A percentile compares a stretch with the other conserved stretches of the same genome.
These are phyloP conservation scores for Sorex fumeus DNA, from an alignment of 2,113 vertebrate genomes.

Conservation along the genomic window DNA sequence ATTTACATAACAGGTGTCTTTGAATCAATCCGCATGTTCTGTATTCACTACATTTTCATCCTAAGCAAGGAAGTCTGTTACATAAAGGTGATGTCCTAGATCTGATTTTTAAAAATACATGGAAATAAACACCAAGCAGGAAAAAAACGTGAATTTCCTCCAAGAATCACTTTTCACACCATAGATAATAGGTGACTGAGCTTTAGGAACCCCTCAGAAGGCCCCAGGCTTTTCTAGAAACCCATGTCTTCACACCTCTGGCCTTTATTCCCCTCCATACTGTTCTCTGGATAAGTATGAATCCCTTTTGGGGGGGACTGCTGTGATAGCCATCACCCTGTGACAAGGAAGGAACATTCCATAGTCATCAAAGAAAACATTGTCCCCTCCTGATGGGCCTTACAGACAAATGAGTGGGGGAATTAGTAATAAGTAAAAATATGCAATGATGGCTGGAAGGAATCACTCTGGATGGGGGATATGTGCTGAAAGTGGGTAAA, in stretches of 20 bases:
- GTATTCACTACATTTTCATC: background rate
- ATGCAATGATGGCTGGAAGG: background rate
- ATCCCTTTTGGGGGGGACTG: too few species aligned
- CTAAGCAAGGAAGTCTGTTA: background rate
- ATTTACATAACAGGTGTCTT: background rate
- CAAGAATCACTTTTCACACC: background rate
- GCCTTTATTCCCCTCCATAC: background rate
- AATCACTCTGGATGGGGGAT: too few species aligned
- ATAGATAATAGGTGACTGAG: fast-evolving
- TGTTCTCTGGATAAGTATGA: too few species aligned
- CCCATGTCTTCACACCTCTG: background rate
- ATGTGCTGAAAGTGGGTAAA: too few species aligned
- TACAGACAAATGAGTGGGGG: background rate
- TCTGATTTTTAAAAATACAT: slow-evolving; percentile 53
- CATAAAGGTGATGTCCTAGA: background rate
- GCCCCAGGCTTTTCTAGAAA: too few species aligned
- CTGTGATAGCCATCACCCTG: background rate
- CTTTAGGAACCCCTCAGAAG: background rate
- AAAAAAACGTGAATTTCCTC: background rate
- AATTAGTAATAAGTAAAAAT: background rate
- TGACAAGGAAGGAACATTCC: slow-evolving; percentile 9
- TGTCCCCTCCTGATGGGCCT: background rate
- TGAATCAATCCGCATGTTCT: background rate
- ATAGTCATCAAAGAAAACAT: background rate
- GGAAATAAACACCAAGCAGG: slow-evolving; percentile 11